Evolutionary conservation across 1,140 invertebrate species (phyloP).

Genomic region (Pristionchus pacificus): DNA sequence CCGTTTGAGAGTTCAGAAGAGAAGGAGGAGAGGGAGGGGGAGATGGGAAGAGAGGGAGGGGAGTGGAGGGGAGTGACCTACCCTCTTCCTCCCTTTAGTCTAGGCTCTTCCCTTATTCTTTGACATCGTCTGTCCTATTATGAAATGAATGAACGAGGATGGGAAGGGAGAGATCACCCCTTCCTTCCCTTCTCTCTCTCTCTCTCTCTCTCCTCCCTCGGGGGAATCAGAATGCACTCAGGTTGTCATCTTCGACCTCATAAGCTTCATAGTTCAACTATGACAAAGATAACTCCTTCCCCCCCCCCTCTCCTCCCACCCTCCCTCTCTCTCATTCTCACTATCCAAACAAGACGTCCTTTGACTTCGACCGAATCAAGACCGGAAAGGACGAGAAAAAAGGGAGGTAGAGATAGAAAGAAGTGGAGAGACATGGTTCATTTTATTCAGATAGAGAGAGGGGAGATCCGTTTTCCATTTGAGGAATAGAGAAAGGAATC

Average conservation of each 20-base stretch:
- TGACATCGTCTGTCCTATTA: no score
- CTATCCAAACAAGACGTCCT: background rate
- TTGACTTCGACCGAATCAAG: no score
- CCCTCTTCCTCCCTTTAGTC: no score
- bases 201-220: background rate
- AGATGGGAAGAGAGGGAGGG: background rate
- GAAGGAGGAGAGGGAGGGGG: conserved; percentile 3
- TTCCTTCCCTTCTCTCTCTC: conserved; percentile 12
- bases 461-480: background rate
- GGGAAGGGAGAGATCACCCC: conserved; percentile 13
- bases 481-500: conserved; percentile 7
- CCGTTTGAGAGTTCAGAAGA: background rate
- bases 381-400: conserved; percentile 3
- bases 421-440: background rate
- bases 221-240: background rate
- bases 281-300: conserved; percentile 2
- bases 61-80: background rate
- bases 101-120: no score
- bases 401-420: conserved; percentile 3
- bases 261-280: conserved; percentile 12
- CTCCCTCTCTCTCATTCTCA: conserved; percentile 4
- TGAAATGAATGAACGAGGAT: conserved; percentile 13
- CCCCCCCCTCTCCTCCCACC: no score
- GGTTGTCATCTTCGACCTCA: background rate
- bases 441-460: background rate